phyloP scores from a whole-genome alignment of 2,113 vertebrate species.

The Madoqua kirkii region DNA sequence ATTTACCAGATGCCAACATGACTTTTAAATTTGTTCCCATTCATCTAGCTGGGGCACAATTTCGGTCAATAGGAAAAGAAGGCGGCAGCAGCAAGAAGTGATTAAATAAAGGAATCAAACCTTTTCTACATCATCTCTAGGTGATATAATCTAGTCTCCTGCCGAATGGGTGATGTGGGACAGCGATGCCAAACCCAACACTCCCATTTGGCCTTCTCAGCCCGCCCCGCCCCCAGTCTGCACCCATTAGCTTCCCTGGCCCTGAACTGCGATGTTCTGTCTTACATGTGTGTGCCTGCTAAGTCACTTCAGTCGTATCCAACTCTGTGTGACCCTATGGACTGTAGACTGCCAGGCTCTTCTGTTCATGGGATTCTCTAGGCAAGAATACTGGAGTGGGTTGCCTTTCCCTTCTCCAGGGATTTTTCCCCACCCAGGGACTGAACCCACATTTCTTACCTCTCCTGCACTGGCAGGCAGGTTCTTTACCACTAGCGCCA shows the following conservation, averaged over 20 bases:
- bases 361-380: neutral
- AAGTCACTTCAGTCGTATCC: neutral
- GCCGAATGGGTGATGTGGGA: conserved; percentile 52
- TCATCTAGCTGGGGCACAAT: neutral
- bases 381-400: neutral
- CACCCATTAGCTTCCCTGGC: neutral
- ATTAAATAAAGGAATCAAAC: neutral
- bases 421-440: neutral
- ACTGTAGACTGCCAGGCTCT: neutral
- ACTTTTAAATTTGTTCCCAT: neutral
- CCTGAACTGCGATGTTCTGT: neutral
- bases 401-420: neutral
- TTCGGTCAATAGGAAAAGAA: neutral
- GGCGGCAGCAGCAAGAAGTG: neutral
- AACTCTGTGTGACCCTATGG: neutral
- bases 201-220: conserved; percentile 5
- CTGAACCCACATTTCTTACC: neutral
- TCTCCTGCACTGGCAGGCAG: neutral
- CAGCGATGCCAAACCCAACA: conserved; percentile 28
- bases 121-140: neutral
- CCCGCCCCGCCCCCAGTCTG: neutral
- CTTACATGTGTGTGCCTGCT: neutral
- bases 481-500: neutral
- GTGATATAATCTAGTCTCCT: conserved; percentile 52
- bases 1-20: neutral